Evolutionary conservation across 2,113 vertebrate species (phyloP).

Genomic region (Podarcis cretensis): DNA sequence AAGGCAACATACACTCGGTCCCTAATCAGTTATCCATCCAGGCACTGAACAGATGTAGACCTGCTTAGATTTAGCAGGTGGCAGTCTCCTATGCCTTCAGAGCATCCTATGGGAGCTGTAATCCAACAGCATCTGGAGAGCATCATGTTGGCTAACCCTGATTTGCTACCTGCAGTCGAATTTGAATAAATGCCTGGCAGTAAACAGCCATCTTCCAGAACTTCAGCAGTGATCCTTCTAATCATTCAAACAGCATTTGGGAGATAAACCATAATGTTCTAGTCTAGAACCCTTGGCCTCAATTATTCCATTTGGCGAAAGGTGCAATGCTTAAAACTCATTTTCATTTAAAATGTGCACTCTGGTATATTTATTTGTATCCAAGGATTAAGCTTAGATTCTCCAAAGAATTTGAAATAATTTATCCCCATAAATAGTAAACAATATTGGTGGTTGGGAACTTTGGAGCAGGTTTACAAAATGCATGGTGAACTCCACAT

Average conservation of each 20-base stretch:
- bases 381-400: not conserved
- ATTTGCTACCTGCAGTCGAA: too few species aligned
- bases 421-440: not conserved
- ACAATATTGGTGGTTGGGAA: not conserved
- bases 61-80: too few species aligned
- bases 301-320: not conserved
- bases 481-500: not conserved
- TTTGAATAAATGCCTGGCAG: too few species aligned
- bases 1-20: too few species aligned
- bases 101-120: too few species aligned
- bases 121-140: too few species aligned
- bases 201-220: too few species aligned
- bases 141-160: too few species aligned
- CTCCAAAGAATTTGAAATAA: not conserved
- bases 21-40: too few species aligned
- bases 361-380: not conserved
- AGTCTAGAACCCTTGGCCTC: not conserved
- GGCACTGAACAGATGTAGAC: too few species aligned
- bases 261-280: not conserved
- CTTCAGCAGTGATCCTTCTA: not conserved
- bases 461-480: not conserved
- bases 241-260: not conserved
- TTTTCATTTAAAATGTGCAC: not conserved
- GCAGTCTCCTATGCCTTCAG: too few species aligned
- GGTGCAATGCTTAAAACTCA: not conserved